Evolutionary conservation across 1,140 invertebrate genomes (phyloP).

Genomic region (Papilio machaon): DNA sequence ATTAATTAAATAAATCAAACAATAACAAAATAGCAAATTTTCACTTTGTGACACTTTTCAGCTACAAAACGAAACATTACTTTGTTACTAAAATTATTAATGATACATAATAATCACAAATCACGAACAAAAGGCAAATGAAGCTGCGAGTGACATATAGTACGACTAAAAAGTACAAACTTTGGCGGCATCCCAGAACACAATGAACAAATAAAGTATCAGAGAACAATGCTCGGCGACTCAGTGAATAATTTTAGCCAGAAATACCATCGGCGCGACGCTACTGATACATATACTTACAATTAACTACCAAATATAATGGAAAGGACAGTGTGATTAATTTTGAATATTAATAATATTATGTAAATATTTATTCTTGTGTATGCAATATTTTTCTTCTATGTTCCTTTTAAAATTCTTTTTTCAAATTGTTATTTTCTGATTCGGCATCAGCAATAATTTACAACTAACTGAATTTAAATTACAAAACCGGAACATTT

Average conservation of each 20-base stretch:
- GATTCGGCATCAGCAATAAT: neutral
- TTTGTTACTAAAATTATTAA: conserved; percentile 19
- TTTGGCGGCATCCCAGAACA: conserved; percentile 42
- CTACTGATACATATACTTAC: conserved; percentile 47
- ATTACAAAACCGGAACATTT: too few relatives aligned
- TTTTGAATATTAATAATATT: neutral
- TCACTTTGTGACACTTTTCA: conserved; percentile 5
- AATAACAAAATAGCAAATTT: neutral
- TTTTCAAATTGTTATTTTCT: neutral
- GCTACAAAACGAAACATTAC: conserved; percentile 2
- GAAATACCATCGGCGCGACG: conserved; percentile 58
- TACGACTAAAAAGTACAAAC: conserved; percentile 51
- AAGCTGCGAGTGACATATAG: conserved; percentile 32
- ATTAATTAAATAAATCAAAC: conserved; percentile 1
- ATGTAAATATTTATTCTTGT: neutral
- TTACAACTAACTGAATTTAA: too few relatives aligned
- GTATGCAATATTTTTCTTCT: neutral
- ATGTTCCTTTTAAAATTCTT: too few relatives aligned
- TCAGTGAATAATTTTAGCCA: conserved; percentile 75
- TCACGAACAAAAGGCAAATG: conserved; percentile 26
- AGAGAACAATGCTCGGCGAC: conserved; percentile 71
- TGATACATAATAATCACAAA: conserved; percentile 24
- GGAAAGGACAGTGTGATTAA: conserved; percentile 26
- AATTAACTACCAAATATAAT: conserved; percentile 42
- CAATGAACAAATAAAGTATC: conserved; percentile 71